Percentiles rank a stretch among this genome's conserved stretches.
Evolutionary conservation across 2,113 vertebrate genomes (phyloP).

Genomic region (Polypterus bichir): DNA sequence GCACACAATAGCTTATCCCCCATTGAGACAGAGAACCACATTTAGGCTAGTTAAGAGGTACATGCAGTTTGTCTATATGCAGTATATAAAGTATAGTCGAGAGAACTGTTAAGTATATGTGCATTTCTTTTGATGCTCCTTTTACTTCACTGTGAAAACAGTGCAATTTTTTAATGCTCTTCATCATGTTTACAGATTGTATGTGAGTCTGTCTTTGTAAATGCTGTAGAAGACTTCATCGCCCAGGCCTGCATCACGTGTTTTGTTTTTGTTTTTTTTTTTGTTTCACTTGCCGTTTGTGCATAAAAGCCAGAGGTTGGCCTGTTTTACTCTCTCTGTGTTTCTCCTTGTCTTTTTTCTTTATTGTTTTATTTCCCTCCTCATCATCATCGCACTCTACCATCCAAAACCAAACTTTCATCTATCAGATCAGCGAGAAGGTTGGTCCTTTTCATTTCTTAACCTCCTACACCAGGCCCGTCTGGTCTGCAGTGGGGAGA

Average conservation of each 20-base stretch:
- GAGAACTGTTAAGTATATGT: no score
- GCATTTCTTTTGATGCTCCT: no score
- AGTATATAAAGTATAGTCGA: no score
- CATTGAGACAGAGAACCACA: no score
- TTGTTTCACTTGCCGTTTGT: conserved; percentile 27
- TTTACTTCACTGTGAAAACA: no score
- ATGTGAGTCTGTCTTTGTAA: no score
- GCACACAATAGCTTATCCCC: no score
- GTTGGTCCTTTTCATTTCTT: conserved; percentile 93
- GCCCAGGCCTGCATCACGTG: conserved; percentile 14
- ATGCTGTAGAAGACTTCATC: no score
- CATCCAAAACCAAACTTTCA: conserved; percentile 81
- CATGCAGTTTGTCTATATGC: no score
- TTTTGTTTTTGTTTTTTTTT: conserved; percentile 45
- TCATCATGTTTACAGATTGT: neutral
- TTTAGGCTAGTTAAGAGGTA: no score
- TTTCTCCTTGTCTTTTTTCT: conserved; percentile 86
- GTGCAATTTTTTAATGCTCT: neutral
- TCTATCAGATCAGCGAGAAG: conserved; percentile 99
- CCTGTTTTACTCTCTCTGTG: conserved; percentile 99
- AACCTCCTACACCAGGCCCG: conserved; percentile 54
- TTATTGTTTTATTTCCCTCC: conserved; percentile 73
- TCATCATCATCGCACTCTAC: conserved; percentile 85
- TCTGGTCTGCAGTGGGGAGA: conserved; percentile 63
- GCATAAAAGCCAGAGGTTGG: conserved; percentile 80